Evolutionary conservation across 2,113 vertebrate species (phyloP).

Genomic region (Rhegmatorhina hoffmannsi): DNA sequence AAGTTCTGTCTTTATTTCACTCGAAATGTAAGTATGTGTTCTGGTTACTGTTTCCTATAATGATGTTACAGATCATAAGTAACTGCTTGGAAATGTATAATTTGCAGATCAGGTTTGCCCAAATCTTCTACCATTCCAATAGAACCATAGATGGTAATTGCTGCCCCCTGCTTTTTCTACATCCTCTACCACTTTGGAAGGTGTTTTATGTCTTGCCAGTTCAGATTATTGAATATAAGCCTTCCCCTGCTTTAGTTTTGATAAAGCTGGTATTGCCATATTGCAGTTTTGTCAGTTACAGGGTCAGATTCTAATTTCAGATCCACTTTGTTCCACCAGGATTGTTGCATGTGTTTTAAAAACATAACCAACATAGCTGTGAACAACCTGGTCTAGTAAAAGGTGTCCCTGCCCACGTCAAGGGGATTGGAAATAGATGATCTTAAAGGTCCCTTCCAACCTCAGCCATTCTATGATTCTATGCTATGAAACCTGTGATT

Average conservation of each 20-base stretch:
- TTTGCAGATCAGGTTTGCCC: background rate
- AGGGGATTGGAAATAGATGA: accelerated
- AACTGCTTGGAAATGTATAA: background rate
- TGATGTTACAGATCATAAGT: background rate
- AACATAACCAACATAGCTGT: background rate
- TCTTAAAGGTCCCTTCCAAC: background rate
- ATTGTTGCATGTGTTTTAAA: background rate
- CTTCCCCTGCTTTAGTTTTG: background rate
- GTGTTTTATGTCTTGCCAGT: background rate
- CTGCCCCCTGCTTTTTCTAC: background rate
- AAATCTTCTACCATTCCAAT: background rate
- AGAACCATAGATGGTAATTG: background rate
- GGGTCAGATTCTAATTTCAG: background rate
- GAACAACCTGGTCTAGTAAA: background rate
- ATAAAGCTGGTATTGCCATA: background rate
- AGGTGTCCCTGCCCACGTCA: background rate
- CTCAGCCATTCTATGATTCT: background rate
- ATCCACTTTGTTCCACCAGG: background rate
- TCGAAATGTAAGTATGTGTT: background rate
- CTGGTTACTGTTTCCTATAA: background rate
- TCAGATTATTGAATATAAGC: background rate
- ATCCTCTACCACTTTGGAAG: background rate
- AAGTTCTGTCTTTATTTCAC: background rate
- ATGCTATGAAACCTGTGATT: background rate
- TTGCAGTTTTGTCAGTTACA: background rate